These are phyloP conservation scores for Nerophis lumbriciformis DNA, from an alignment of 2,113 vertebrate genomes.

Conservation along the genomic window DNA sequence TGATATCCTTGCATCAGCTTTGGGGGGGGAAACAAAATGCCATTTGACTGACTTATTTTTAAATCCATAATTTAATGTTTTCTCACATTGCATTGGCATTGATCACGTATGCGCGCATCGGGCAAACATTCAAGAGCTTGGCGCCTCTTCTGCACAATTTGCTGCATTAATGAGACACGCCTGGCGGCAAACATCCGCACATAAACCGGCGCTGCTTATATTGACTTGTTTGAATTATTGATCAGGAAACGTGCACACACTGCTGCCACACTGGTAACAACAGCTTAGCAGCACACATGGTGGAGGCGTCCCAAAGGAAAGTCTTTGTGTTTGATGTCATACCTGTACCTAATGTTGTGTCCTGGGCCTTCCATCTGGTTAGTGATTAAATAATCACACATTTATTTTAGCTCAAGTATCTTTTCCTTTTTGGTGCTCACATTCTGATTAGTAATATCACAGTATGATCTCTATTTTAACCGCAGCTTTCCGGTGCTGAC, in stretches of 20 bases:
- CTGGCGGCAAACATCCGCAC: slow-evolving; percentile 21
- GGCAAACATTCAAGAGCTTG: not conserved
- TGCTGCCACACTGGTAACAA: slow-evolving; percentile 26
- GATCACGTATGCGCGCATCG: not conserved
- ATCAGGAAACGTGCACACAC: slow-evolving; percentile 19
- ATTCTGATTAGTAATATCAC: too few relatives aligned
- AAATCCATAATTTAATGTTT: not conserved
- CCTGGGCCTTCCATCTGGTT: too few relatives aligned
- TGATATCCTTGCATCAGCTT: slow-evolving; percentile 3
- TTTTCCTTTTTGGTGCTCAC: too few relatives aligned
- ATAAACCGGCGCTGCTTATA: not conserved
- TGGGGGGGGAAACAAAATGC: not conserved
- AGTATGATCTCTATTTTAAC: too few relatives aligned
- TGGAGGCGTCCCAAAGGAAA: slow-evolving; percentile 21
- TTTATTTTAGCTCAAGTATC: too few relatives aligned
- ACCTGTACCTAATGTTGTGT: too few relatives aligned
- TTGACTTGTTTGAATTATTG: slow-evolving; percentile 56
- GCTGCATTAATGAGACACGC: slow-evolving; percentile 41
- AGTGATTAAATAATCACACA: too few relatives aligned
- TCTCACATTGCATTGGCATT: slow-evolving; percentile 7
- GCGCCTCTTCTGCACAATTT: slow-evolving; percentile 18
- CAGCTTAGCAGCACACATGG: slow-evolving; percentile 16
- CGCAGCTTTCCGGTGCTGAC: too few relatives aligned
- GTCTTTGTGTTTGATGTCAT: too few relatives aligned
- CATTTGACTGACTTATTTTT: not conserved